Percentiles rank a stretch among this genome's conserved stretches.
phyloP scores from a whole-genome alignment of 2,888 invertebrate species.

The Podabrus alpinus region DNA sequence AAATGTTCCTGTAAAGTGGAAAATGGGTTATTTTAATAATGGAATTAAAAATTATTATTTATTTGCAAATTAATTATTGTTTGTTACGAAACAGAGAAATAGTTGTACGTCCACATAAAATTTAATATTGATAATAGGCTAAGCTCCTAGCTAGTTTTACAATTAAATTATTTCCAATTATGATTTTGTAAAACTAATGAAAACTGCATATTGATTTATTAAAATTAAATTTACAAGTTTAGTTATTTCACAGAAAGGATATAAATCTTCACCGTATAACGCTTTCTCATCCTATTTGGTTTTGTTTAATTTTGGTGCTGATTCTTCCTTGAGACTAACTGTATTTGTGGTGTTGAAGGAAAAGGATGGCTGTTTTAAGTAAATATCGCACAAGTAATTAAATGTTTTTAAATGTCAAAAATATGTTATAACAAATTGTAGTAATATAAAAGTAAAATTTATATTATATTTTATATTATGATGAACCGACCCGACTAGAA shows the following conservation, averaged over 20 bases:
- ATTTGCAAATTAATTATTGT: no score
- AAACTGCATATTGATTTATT: not conserved
- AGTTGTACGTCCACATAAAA: no score
- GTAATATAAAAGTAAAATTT: no score
- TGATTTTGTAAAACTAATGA: not conserved
- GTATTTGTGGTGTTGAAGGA: no score
- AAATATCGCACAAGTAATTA: no score
- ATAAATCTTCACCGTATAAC: not conserved
- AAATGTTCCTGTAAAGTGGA: not conserved
- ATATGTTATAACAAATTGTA: no score
- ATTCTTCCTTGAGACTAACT: no score
- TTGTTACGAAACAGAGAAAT: no score
- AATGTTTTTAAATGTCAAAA: no score
- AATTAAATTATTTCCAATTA: not conserved
- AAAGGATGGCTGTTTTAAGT: no score
- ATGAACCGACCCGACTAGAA: not conserved
- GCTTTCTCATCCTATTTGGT: not conserved
- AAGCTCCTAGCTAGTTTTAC: not conserved
- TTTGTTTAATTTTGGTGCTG: not conserved
- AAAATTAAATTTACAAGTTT: not conserved
- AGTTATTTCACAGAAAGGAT: not conserved
- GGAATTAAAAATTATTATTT: not conserved
- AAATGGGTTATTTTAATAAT: not conserved
- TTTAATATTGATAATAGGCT: not conserved
- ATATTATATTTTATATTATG: no score